These are phyloP conservation scores for Pachypanchax playfairii DNA, from an alignment of 2,113 vertebrate genomes.

Conservation along the genomic window DNA sequence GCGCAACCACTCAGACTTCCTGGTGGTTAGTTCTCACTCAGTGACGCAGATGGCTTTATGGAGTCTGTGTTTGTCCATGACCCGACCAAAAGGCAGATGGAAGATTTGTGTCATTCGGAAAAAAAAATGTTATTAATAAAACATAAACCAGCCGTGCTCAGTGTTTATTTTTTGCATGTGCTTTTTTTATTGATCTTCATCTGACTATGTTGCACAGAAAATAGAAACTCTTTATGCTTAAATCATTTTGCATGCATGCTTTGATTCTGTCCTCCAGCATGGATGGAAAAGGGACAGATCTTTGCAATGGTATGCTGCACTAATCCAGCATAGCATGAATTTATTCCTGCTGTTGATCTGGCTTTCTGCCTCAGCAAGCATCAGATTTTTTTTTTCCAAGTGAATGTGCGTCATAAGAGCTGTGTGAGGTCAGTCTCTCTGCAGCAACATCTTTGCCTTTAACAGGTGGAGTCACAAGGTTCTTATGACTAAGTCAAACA, in stretches of 20 bases:
- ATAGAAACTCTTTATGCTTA: background rate
- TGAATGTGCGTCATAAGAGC: constrained; percentile 63
- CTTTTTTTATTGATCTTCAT: background rate
- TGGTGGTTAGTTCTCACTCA: constrained; percentile 11
- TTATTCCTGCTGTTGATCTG: constrained; percentile 41
- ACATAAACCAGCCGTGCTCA: background rate
- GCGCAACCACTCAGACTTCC: constrained; percentile 9
- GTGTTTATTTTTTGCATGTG: background rate
- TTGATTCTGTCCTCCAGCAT: background rate
- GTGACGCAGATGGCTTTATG: constrained; percentile 41
- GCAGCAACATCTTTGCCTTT: constrained; percentile 23
- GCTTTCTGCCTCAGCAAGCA: constrained; percentile 35
- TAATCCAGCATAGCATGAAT: constrained; percentile 26
- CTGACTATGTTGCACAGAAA: background rate
- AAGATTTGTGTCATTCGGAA: constrained; percentile 32
- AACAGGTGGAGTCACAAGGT: constrained; percentile 26
- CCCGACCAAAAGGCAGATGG: constrained; percentile 21
- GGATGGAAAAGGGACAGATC: background rate
- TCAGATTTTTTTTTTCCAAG: constrained; percentile 21
- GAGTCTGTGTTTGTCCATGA: constrained; percentile 28
- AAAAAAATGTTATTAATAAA: constrained; percentile 14
- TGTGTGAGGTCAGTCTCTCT: constrained; percentile 38
- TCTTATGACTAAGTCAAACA: constrained; percentile 15
- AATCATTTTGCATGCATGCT: constrained; percentile 3
- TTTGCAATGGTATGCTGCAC: constrained; percentile 2